These are phyloP conservation scores for Beris chalybata DNA, from an alignment of 2,888 invertebrate genomes.

Conservation along the genomic window DNA sequence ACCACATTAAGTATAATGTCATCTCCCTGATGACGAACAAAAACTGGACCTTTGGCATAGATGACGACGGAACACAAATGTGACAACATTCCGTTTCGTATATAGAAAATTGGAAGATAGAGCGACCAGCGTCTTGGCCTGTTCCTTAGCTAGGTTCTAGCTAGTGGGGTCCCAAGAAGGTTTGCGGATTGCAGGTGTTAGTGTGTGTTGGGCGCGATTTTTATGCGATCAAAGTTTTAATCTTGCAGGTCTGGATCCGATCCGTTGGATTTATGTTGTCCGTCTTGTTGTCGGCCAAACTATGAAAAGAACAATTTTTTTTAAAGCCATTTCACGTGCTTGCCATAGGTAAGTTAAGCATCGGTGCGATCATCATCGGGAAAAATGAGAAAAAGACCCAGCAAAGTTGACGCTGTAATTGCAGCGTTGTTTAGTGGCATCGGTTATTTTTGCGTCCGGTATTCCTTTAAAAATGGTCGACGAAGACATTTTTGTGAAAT, in stretches of 20 bases:
- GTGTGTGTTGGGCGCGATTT: too few relatives aligned
- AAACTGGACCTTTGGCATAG: constrained; percentile 43
- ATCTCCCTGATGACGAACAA: constrained; percentile 41
- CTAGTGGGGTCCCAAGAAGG: too few relatives aligned
- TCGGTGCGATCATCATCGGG: constrained; percentile 22
- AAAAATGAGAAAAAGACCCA: constrained; percentile 10
- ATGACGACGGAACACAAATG: constrained; percentile 43
- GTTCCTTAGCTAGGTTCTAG: too few relatives aligned
- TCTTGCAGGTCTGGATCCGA: constrained; percentile 22
- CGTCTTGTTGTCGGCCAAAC: constrained; percentile 25
- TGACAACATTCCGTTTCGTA: constrained; percentile 44
- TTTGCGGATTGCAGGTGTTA: too few relatives aligned
- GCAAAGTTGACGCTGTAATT: constrained; percentile 29
- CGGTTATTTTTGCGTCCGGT: constrained; percentile 32
- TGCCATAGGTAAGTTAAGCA: constrained; percentile 19
- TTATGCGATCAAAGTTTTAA: constrained; percentile 13
- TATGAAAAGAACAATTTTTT: constrained; percentile 10
- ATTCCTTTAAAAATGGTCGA: constrained; percentile 31
- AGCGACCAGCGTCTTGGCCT: too few relatives aligned
- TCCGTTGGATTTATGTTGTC: constrained; percentile 19
- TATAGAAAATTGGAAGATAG: constrained; percentile 32
- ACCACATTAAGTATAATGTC: constrained; percentile 43
- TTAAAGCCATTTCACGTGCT: constrained; percentile 14
- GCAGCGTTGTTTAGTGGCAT: constrained; percentile 28
- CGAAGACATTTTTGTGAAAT: constrained; percentile 32